Evolutionary conservation across 2,113 vertebrate genomes (phyloP), one percentile per base, ranked within the genome.

Genomic region (Bombycilla garrulus): DNA sequence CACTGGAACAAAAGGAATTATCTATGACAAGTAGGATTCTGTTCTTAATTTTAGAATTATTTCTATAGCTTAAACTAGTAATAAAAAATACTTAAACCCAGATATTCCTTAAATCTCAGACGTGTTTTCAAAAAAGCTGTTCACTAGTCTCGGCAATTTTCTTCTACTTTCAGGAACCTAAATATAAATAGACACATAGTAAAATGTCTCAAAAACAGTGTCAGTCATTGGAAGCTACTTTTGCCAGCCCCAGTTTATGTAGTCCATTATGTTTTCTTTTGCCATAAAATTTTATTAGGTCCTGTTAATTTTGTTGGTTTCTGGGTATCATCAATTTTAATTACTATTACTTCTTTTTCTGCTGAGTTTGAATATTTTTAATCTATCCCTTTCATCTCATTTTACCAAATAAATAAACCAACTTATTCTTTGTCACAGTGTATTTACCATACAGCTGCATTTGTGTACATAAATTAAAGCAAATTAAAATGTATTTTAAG

Each of bases 401-500:
- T 18, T 76, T 65, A 42, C 12, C 15, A 80, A 79, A 79, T 31
- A 81, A 90, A 56, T 9, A 48, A 85, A 56, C 3, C 14, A 85
- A 76, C 44, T 62, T 76, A 21, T 29, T 81, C 81, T 90, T 81
- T 78, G 11, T 50, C 29, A 28, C 10, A 67, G 10, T 24, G 8
- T 78, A 71, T 62, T 86, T 67, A 62, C 21, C 36, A 78, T n/a
- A 44, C 11, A 78, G 35, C 20, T 81, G 17, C 47, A 88, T 85
- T 35, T 15, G 7, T 72, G 40, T 65, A 24, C 51, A 71, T 61
- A 90, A 80, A 67, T 47, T 53, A 69, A 86, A 76, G 36, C 38
- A 89, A 79, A 81, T 81, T 62, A 84, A 92, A 78, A 84, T 25
- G 24, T 51, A 74, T 67, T 96, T 92, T 48, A 78, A 91, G 80